phyloP scores from a whole-genome alignment of 2,888 invertebrate genomes.

The Stratiomys singularior region DNA sequence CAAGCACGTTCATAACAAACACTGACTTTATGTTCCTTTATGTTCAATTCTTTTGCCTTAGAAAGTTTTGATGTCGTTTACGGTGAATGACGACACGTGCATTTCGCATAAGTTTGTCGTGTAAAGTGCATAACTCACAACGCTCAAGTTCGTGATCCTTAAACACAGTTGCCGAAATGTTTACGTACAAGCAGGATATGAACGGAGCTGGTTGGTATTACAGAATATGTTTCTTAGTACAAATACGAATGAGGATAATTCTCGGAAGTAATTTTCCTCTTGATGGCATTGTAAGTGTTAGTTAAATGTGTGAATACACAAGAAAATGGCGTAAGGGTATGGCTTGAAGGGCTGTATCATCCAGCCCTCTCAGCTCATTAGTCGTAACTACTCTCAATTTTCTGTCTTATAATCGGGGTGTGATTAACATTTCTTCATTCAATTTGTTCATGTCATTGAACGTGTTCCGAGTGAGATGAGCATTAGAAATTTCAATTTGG shows the following conservation, averaged over 20 bases:
- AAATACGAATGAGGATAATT: conserved; percentile 7
- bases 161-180: conserved; percentile 30
- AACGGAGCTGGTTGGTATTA: background rate
- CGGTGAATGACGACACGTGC: conserved; percentile 45
- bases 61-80: conserved; percentile 43
- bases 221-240: background rate
- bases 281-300: conserved; percentile 19
- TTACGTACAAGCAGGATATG: conserved; percentile 18
- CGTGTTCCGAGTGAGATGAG: conserved; percentile 3
- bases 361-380: conserved; percentile 35
- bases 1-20: conserved; percentile 42
- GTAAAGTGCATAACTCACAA: conserved; percentile 46
- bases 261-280: conserved; percentile 35
- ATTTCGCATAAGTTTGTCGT: conserved; percentile 47
- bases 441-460: conserved; percentile 14
- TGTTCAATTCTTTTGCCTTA: conserved; percentile 26
- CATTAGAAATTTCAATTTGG: conserved; percentile 41
- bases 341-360: background rate
- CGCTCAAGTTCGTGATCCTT: conserved; percentile 9
- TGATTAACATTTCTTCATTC: conserved; percentile 40
- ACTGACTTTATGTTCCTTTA: conserved; percentile 39
- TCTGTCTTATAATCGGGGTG: background rate
- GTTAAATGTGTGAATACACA: conserved; percentile 10
- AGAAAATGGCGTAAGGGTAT: background rate
- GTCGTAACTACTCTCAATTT: conserved; percentile 30